A percentile compares a stretch with the other conserved stretches of the same genome.
Conservation (phyloP, 2,888 invertebrate genomes). For the Campoletis raptor region DNA sequence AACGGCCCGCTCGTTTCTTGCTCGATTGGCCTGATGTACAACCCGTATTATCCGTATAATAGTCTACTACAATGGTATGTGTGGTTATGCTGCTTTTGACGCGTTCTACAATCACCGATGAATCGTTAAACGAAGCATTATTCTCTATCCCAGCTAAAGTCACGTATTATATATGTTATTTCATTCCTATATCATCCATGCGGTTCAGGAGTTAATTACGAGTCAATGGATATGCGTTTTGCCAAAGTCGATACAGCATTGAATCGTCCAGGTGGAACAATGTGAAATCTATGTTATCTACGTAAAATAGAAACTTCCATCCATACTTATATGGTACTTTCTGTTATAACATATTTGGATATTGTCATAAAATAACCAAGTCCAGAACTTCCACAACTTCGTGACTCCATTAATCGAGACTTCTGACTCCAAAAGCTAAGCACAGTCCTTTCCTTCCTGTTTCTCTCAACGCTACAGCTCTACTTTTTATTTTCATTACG, state of each 20-base stretch:
- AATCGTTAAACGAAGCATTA: constrained; percentile 64
- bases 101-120: constrained; percentile 47
- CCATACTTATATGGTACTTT: constrained; percentile 4
- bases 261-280: constrained; percentile 45
- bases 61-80: constrained; percentile 32
- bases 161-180: constrained; percentile 57
- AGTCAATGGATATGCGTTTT: constrained; percentile 29
- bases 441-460: not conserved
- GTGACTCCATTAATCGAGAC: not conserved
- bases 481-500: constrained; percentile 52
- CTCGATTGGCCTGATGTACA: constrained; percentile 33
- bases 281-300: not conserved
- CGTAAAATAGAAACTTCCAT: not conserved
- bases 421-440: too few relatives aligned
- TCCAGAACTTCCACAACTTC: not conserved
- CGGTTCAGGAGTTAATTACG: constrained; percentile 46
- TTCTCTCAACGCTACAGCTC: not conserved
- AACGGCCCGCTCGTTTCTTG: constrained; percentile 41
- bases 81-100: constrained; percentile 51
- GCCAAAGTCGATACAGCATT: constrained; percentile 28
- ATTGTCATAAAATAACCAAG: not conserved
- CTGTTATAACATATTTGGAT: not conserved
- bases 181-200: constrained; percentile 21
- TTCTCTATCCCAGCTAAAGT: constrained; percentile 37
- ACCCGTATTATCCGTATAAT: constrained; percentile 54